Percentiles rank a stretch among this genome's conserved stretches.
phyloP scores from a whole-genome alignment of 2,113 vertebrate genomes.

The Aspidoscelis tigris region DNA sequence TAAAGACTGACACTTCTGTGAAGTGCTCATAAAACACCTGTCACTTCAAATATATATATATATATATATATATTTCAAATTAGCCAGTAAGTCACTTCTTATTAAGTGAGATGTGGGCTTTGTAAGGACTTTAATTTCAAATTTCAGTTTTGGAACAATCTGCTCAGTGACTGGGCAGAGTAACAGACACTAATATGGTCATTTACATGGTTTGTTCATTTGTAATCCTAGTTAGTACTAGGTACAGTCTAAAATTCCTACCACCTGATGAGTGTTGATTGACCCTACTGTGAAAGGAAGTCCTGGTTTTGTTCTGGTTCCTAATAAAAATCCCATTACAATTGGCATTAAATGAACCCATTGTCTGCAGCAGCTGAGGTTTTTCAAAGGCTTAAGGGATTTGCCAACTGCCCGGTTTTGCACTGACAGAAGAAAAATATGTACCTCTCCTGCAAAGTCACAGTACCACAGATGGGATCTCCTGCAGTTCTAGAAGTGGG shows the following conservation, averaged over 20 bases:
- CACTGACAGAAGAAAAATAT: background rate
- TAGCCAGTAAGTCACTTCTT: background rate
- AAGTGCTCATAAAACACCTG: background rate
- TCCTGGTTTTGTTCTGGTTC: slow-evolving; percentile 40
- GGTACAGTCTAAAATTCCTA: slow-evolving; percentile 25
- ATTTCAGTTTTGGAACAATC: background rate
- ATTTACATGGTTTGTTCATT: background rate
- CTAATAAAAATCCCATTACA: slow-evolving; percentile 38
- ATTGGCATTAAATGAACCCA: slow-evolving; percentile 24
- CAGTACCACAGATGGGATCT: background rate
- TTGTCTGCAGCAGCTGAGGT: slow-evolving; percentile 25
- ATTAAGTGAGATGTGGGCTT: background rate
- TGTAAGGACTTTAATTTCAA: background rate
- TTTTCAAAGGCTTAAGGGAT: slow-evolving; percentile 32
- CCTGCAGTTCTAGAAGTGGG: background rate
- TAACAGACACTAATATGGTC: background rate
- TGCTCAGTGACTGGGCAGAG: background rate
- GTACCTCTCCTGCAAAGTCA: slow-evolving; percentile 3
- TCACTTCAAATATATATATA: background rate
- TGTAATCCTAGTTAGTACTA: background rate
- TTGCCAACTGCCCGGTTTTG: slow-evolving; percentile 12
- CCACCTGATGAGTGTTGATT: slow-evolving; percentile 34
- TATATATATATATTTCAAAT: background rate
- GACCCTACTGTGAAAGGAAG: slow-evolving; percentile 33
- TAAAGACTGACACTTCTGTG: background rate